Conservation (phyloP, 2,113 vertebrate genomes). For the Bubo bubo region DNA sequence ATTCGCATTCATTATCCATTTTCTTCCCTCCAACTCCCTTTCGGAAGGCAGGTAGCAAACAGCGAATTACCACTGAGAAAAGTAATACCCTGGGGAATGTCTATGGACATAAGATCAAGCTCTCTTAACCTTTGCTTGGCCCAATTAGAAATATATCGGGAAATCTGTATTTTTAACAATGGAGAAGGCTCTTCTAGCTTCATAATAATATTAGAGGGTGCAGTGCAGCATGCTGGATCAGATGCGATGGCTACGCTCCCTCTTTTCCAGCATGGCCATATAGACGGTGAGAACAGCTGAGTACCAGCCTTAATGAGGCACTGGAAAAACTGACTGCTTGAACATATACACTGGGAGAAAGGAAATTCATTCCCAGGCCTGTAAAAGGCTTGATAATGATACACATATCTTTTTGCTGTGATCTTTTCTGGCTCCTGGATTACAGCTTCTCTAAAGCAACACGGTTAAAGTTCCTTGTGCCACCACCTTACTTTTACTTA, state of each 20-base stretch:
- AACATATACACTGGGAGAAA: not conserved
- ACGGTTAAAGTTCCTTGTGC: accelerated
- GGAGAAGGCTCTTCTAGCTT: constrained; percentile 22
- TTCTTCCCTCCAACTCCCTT: not conserved
- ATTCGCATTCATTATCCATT: not conserved
- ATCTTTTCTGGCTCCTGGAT: not conserved
- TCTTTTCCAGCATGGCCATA: not conserved
- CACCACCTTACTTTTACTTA: not conserved
- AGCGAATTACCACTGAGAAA: not conserved
- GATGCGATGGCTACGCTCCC: not conserved
- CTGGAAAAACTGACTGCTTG: constrained; percentile 6
- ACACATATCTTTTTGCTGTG: not conserved
- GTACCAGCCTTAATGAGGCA: constrained; percentile 19
- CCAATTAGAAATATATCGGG: not conserved
- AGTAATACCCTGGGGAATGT: not conserved
- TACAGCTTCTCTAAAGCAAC: not conserved
- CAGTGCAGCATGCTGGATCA: not conserved
- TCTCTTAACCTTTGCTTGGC: not conserved
- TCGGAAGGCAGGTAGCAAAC: not conserved
- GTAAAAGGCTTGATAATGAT: not conserved
- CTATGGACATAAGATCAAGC: not conserved
- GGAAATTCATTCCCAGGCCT: constrained; percentile 36
- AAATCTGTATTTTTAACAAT: not conserved
- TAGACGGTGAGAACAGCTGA: not conserved
- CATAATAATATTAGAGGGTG: not conserved